Conservation (phyloP, 1,140 invertebrate genomes). For the Bombus confusus region DNA sequence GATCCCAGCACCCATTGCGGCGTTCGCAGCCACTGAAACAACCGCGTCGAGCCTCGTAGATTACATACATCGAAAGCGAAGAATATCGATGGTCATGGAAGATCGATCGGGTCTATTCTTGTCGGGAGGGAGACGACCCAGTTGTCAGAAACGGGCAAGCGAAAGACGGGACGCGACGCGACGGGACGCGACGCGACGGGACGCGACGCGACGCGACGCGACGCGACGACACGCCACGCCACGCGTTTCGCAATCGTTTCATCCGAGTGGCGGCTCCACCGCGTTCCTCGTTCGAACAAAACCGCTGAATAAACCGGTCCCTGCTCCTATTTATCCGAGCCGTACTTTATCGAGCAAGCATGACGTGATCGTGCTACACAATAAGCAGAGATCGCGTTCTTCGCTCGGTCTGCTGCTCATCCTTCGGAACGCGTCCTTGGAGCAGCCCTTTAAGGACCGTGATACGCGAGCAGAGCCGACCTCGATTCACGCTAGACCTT, state of each 20-base stretch:
- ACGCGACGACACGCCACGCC: too few species aligned
- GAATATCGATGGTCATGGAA: not conserved
- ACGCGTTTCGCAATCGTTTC: constrained; percentile 6
- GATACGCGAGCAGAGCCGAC: constrained; percentile 26
- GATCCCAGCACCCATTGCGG: too few species aligned
- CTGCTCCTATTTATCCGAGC: constrained; percentile 19
- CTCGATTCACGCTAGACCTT: constrained; percentile 65
- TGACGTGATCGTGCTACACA: constrained; percentile 20
- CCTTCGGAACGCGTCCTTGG: constrained; percentile 62
- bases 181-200: too few species aligned
- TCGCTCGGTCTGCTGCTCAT: constrained; percentile 31
- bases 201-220: too few species aligned
- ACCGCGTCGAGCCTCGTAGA: too few species aligned
- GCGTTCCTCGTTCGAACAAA: constrained; percentile 38
- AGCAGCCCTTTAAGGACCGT: constrained; percentile 64
- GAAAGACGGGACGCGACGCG: too few species aligned
- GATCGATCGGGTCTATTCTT: not conserved
- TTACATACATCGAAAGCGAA: not conserved
- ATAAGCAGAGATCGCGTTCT: constrained; percentile 21
- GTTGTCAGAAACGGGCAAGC: constrained; percentile 25
- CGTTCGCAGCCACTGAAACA: not conserved
- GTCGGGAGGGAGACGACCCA: constrained; percentile 1
- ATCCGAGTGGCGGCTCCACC: not conserved
- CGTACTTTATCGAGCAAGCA: constrained; percentile 25
- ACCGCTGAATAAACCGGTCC: constrained; percentile 38